A percentile compares a stretch with the other conserved stretches of the same genome.
These are phyloP conservation scores for Numida meleagris DNA, from an alignment of 2,113 vertebrate species.

Conservation along the genomic window DNA sequence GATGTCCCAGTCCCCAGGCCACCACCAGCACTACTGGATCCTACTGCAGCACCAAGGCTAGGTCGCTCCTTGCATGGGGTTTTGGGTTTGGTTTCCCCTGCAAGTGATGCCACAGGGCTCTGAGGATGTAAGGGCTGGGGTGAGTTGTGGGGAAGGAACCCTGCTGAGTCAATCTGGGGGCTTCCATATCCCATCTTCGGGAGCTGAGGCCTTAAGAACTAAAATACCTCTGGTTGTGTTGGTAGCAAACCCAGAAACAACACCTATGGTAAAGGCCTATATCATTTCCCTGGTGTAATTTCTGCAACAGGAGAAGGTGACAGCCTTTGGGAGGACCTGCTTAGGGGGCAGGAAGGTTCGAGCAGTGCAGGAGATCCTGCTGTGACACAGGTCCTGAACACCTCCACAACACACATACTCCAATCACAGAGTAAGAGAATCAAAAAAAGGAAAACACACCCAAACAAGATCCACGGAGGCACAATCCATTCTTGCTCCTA, in stretches of 20 bases:
- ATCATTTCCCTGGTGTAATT: not conserved
- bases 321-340: not conserved
- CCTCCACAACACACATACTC: not conserved
- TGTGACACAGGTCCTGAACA: too few relatives aligned
- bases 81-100: not conserved
- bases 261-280: not conserved
- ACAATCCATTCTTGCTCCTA: not conserved
- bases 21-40: fast-evolving
- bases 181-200: not conserved
- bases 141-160: fast-evolving
- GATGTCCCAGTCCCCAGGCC: not conserved
- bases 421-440: not conserved
- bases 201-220: not conserved
- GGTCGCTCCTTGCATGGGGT: fast-evolving
- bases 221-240: not conserved
- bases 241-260: not conserved
- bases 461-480: not conserved
- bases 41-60: not conserved
- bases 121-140: too few relatives aligned
- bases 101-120: fast-evolving
- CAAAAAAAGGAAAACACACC: not conserved
- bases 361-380: not conserved
- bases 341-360: not conserved
- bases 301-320: not conserved
- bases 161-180: not conserved